phyloP scores from a whole-genome alignment of 2,797 vertebrate genomes.

The Lophius americanus region DNA sequence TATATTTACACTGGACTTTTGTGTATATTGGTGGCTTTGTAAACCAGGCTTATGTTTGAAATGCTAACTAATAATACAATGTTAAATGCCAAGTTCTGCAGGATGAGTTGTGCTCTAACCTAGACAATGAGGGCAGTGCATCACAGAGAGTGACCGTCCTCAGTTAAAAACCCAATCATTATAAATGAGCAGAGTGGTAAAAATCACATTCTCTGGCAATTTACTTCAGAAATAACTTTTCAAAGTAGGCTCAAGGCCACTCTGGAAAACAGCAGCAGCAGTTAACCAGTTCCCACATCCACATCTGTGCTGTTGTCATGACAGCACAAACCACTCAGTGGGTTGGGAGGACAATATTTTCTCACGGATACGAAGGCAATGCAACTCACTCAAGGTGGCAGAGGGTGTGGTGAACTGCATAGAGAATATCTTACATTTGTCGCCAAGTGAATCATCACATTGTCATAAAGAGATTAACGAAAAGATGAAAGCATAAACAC shows the following conservation, averaged over 20 bases:
- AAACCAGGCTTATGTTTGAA: constrained; percentile 2
- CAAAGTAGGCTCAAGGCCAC: constrained; percentile 23
- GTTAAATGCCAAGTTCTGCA: neutral
- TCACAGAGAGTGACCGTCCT: too few species aligned
- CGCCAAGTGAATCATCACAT: constrained; percentile 5
- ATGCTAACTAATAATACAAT: neutral
- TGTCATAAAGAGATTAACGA: neutral
- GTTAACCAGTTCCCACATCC: constrained; percentile 22
- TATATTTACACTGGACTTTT: constrained; percentile 5
- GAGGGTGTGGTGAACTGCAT: constrained; percentile 26
- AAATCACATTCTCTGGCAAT: neutral
- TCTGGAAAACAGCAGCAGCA: constrained; percentile 9
- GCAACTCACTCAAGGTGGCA: constrained; percentile 51
- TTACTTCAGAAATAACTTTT: neutral
- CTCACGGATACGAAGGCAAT: constrained; percentile 19
- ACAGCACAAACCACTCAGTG: constrained; percentile 42
- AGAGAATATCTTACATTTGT: constrained; percentile 15
- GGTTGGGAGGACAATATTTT: constrained; percentile 27
- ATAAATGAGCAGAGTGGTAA: neutral
- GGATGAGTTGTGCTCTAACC: neutral
- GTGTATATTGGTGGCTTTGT: neutral
- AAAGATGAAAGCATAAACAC: neutral
- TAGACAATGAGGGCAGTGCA: too few species aligned
- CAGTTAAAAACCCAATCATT: neutral
- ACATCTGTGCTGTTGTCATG: constrained; percentile 64